Evolutionary conservation across 2,113 vertebrate genomes (phyloP), one percentile per base, ranked within the genome.

Genomic region (Leptobrachium ailaonicum): DNA sequence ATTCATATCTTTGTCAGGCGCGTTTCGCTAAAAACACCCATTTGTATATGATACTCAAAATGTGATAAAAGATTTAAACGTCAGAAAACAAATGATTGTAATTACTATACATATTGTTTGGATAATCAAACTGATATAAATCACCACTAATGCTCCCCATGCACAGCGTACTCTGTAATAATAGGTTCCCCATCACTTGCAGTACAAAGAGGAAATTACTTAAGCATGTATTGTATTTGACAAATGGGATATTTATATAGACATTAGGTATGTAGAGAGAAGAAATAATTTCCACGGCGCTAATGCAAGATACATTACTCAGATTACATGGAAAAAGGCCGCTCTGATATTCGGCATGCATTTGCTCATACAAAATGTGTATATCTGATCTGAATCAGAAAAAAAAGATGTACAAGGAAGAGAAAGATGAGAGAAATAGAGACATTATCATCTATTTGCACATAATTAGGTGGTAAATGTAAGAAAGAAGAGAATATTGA

Each of bases 191-290:
- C 62, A 64, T 5, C 62, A 60, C 13, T 64, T 40, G 13, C 62
- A 64, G n/a, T 64, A 64, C 62, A 64, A 64, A 64, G 32, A 32
- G n/a, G 20, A 64, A 64, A 64, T 64, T 64, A 64, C 62, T 64
- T 32, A 64, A 64, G 62, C 62, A 64, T 64, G 4, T 64, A 8
- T 64, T 64, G 62, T 64, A 64, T 64, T 64, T 64, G 9, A 60
- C 56, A 60, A 60, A 60, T 60, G 56, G 6, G 56, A 64, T 64
- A 64, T 64, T 64, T 40, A 64, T 64, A 60, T 60, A 60, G 62
- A 64, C n/a, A 64, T 64, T 64, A 64, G n/a, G 6, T 32, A 64
- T 3, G 6, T 32, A 64, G n/a, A 4, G 6, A 64, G 62, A 64
- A 64, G 62, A 20, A 6, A 64, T 40, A 64, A 8, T 64, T 64